A percentile compares a stretch with the other conserved stretches of the same genome.
These are phyloP conservation scores for Austrolebias charrua DNA, from an alignment of 2,797 vertebrate species.

Conservation along the genomic window DNA sequence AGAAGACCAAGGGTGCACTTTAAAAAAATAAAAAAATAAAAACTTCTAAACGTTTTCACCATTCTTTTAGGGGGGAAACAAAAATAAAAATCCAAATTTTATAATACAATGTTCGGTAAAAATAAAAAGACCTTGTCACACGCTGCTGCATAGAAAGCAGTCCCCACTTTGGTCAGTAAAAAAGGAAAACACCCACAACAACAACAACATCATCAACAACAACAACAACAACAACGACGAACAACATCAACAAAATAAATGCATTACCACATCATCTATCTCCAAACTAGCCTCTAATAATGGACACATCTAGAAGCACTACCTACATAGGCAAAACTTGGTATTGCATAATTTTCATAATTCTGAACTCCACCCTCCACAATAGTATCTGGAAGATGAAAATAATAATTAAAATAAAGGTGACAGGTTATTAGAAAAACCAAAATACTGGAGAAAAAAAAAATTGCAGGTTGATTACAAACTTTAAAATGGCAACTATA, in stretches of 20 bases:
- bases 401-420: conserved; percentile 78
- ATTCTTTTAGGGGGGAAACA: conserved; percentile 75
- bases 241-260: conserved; percentile 83
- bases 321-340: conserved; percentile 99
- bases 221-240: conserved; percentile 75
- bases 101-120: conserved; percentile 83
- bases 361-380: conserved; percentile 91
- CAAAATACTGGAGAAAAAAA: conserved; percentile 88
- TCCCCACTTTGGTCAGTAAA: conserved; percentile 98
- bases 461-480: conserved; percentile 99
- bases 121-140: conserved; percentile 87
- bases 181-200: conserved; percentile 68
- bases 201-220: conserved; percentile 76
- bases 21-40: conserved; percentile 66
- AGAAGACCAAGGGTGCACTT: conserved; percentile 84
- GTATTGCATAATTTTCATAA: conserved; percentile 99
- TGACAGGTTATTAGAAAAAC: conserved; percentile 88
- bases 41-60: conserved; percentile 70
- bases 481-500: conserved; percentile 98
- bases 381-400: conserved; percentile 98
- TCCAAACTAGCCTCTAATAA: conserved; percentile 99
- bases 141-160: conserved; percentile 99
- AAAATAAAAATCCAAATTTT: conserved; percentile 70
- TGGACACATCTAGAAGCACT: conserved; percentile 99
- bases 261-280: conserved; percentile 89